Evolutionary conservation across 2,797 vertebrate species (phyloP).

Genomic region (Acomys russatus): DNA sequence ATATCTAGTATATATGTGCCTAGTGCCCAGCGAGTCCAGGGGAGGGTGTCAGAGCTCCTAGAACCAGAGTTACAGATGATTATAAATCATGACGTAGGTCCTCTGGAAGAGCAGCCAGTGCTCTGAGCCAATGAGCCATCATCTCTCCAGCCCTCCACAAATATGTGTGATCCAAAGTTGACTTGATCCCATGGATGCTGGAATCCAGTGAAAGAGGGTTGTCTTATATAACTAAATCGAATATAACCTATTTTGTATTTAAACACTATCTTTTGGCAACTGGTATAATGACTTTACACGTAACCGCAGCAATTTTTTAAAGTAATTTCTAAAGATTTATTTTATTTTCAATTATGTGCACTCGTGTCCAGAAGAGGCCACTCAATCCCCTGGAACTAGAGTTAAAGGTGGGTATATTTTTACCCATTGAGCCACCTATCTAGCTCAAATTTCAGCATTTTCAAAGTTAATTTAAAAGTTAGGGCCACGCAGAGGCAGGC

Average conservation of each 20-base stretch:
- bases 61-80: neutral
- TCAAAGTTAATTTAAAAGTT: neutral
- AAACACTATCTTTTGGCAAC: neutral
- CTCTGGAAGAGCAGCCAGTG: neutral
- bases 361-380: neutral
- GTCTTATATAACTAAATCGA: neutral
- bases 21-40: neutral
- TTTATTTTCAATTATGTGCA: neutral
- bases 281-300: slow-evolving; percentile 32
- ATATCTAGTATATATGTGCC: neutral
- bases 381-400: neutral
- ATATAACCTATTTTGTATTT: neutral
- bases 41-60: neutral
- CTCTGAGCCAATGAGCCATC: neutral
- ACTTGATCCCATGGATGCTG: neutral
- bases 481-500: neutral
- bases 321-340: neutral
- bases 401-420: neutral
- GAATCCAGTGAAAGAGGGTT: too few relatives aligned
- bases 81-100: neutral
- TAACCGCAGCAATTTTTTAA: neutral
- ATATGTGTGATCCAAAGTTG: neutral
- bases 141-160: neutral
- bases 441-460: neutral
- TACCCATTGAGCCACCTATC: neutral